A percentile compares a stretch with the other conserved stretches of the same genome.
phyloP scores from a whole-genome alignment of 2,888 invertebrate species.

The Ditylenchus weischeri region DNA sequence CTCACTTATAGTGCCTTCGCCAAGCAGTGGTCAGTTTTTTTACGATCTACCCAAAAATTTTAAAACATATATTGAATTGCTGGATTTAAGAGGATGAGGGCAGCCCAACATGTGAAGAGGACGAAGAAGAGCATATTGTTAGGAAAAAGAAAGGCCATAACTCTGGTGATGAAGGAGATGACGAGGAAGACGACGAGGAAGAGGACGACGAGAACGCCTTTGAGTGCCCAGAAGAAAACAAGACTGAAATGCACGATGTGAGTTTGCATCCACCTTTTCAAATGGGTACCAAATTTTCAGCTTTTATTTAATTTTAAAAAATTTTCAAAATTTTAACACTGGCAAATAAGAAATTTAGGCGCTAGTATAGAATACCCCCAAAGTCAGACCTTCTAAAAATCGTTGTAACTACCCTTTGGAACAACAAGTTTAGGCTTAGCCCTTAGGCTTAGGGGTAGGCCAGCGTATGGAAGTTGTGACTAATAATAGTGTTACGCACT shows the following conservation, averaged over 20 bases:
- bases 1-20: slow-evolving; percentile 26
- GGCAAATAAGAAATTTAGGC: too few species aligned
- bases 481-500: too few species aligned
- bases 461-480: too few species aligned
- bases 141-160: slow-evolving; percentile 8
- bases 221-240: slow-evolving; percentile 53
- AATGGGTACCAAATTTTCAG: too few species aligned
- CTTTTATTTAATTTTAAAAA: background rate
- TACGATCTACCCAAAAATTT: too few species aligned
- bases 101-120: slow-evolving; percentile 22
- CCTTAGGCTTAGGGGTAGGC: too few species aligned
- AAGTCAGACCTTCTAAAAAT: too few species aligned
- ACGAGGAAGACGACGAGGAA: slow-evolving; percentile 37
- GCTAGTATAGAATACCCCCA: too few species aligned
- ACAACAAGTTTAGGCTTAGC: too few species aligned
- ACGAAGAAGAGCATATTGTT: slow-evolving; percentile 12
- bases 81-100: slow-evolving; percentile 17
- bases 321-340: background rate
- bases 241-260: slow-evolving; percentile 57
- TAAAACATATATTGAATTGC: too few species aligned
- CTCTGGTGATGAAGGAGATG: slow-evolving; percentile 34
- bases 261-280: slow-evolving; percentile 1
- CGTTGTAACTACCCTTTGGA: too few species aligned
- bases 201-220: slow-evolving; percentile 40
- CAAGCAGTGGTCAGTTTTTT: background rate